Evolutionary conservation across 2,797 vertebrate species (phyloP).

Genomic region (Diplodus puntazzo): DNA sequence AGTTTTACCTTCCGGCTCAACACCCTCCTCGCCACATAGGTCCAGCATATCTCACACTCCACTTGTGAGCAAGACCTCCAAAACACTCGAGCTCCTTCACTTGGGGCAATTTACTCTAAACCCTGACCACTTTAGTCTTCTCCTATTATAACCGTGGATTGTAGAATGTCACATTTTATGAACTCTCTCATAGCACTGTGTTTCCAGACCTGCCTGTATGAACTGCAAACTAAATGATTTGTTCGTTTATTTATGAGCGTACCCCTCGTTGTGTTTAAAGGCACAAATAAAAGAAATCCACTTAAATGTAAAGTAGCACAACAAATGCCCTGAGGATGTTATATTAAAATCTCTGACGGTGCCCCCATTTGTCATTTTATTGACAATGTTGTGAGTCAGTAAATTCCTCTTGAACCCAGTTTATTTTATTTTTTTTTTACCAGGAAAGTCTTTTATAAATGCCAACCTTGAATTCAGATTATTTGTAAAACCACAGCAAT

Average conservation of each 20-base stretch:
- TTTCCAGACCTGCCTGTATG: constrained; percentile 7
- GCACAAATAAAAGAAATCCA: constrained; percentile 22
- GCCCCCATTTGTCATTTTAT: constrained; percentile 1
- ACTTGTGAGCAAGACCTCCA: neutral
- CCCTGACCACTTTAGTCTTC: no score
- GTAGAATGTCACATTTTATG: neutral
- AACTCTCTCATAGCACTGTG: neutral
- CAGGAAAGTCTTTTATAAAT: constrained; percentile 19
- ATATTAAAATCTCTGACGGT: neutral
- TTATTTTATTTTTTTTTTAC: neutral
- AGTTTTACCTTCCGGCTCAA: neutral
- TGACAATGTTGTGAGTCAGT: constrained; percentile 3
- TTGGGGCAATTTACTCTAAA: neutral
- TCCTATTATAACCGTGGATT: neutral
- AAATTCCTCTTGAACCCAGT: constrained; percentile 25
- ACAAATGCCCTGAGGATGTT: constrained; percentile 13
- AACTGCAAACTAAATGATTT: constrained; percentile 21
- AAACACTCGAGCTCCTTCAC: neutral
- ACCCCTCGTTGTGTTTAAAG: neutral
- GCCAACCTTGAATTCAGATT: constrained; percentile 6
- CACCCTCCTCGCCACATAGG: neutral
- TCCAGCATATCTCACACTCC: neutral
- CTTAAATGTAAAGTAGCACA: constrained; percentile 31
- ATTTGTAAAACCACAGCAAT: neutral
- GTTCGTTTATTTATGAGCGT: constrained; percentile 24